Conservation (phyloP, 1,140 invertebrate species). For the Sitobion miscanthi region DNA sequence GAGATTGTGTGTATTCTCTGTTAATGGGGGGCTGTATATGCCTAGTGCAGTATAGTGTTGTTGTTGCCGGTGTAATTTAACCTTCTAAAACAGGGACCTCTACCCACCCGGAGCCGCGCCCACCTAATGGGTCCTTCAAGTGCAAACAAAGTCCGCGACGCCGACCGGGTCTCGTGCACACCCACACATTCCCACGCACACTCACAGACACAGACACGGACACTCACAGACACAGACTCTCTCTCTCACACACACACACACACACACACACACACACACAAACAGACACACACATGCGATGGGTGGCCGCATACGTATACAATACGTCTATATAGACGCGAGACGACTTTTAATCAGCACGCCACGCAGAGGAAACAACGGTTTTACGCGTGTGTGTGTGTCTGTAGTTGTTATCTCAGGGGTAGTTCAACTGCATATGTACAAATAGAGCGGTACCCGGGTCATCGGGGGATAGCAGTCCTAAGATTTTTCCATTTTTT, state of each 20-base stretch:
- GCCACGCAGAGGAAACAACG: background rate
- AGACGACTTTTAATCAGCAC: background rate
- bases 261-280: no score
- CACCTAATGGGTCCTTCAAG: slow-evolving; percentile 42
- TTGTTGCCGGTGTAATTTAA: slow-evolving; percentile 43
- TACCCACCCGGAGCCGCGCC: background rate
- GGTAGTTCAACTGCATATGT: background rate
- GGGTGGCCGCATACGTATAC: background rate
- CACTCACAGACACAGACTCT: no score
- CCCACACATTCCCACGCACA: background rate
- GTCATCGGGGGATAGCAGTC: background rate
- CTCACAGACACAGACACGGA: no score
- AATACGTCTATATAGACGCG: background rate
- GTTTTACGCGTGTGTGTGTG: background rate
- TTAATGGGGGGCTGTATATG: background rate
- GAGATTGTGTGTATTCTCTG: background rate
- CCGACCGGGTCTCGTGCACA: background rate
- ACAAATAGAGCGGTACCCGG: background rate
- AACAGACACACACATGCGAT: no score
- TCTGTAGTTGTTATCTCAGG: background rate
- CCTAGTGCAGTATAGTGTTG: background rate
- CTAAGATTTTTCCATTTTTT: background rate
- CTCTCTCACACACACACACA: background rate
- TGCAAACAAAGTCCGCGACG: slow-evolving; percentile 16
- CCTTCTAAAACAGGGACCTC: slow-evolving; percentile 32